Conservation (phyloP, 2,113 vertebrate species). For the Grallaria varia region DNA sequence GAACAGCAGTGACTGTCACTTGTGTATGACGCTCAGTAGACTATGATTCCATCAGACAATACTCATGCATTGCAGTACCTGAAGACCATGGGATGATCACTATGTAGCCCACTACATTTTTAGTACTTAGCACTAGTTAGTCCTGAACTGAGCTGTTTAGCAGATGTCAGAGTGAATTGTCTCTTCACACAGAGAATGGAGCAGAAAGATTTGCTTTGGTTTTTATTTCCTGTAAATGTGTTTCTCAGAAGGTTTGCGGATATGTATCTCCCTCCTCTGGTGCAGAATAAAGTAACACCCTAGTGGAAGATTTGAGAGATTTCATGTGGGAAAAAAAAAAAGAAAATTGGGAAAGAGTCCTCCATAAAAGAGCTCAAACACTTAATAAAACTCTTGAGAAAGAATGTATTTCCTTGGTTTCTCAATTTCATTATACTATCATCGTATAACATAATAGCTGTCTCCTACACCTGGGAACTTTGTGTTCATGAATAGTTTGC, state of each 20-base stretch:
- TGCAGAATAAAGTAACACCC: conserved; percentile 33
- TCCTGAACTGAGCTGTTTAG: not conserved
- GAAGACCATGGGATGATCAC: not conserved
- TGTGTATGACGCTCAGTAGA: not conserved
- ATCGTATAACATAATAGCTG: not conserved
- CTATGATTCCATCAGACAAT: not conserved
- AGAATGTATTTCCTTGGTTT: not conserved
- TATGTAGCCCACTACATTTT: not conserved
- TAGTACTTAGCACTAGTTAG: not conserved
- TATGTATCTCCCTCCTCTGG: conserved; percentile 16
- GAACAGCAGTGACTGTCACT: not conserved
- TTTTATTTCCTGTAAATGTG: not conserved
- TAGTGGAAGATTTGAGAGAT: not conserved
- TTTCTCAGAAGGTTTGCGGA: conserved; percentile 24
- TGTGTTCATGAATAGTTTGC: not conserved
- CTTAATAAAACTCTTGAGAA: not conserved
- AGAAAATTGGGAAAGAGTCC: not conserved
- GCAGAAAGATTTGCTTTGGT: not conserved
- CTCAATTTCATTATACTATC: not conserved
- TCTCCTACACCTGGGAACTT: not conserved
- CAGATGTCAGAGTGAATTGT: not conserved
- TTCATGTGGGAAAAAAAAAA: not conserved
- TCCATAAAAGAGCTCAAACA: not conserved
- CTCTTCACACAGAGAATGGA: not conserved
- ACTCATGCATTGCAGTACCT: not conserved